Conservation (phyloP, 2,888 invertebrate species). For the Macaria notata region DNA sequence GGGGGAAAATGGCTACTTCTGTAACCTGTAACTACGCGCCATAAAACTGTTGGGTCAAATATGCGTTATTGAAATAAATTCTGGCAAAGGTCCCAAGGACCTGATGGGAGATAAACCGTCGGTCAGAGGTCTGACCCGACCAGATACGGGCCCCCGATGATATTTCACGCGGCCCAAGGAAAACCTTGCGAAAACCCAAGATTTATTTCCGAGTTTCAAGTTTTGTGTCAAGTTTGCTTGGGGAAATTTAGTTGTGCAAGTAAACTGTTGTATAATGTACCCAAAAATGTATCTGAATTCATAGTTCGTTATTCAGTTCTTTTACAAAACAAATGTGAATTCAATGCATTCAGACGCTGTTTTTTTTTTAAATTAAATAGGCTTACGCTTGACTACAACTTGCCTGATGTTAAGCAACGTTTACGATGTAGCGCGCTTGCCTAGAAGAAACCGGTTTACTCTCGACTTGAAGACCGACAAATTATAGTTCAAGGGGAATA, state of each 20-base stretch:
- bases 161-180: conserved; percentile 45
- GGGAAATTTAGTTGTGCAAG: neutral
- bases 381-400: too few species aligned
- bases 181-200: conserved; percentile 31
- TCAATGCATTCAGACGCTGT: too few species aligned
- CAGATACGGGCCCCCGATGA: conserved; percentile 41
- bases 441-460: too few species aligned
- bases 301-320: too few species aligned
- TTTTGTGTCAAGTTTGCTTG: conserved; percentile 2
- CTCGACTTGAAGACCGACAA: too few species aligned
- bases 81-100: conserved; percentile 35
- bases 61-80: conserved; percentile 47
- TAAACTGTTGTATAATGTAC: too few species aligned
- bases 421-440: too few species aligned
- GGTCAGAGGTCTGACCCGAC: conserved; percentile 45
- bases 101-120: conserved; percentile 50
- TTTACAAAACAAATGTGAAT: too few species aligned
- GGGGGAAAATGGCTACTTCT: conserved; percentile 25
- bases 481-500: too few species aligned
- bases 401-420: too few species aligned
- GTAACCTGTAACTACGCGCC: conserved; percentile 15
- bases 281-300: neutral
- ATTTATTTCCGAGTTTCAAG: conserved; percentile 30
- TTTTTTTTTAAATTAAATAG: too few species aligned
- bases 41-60: conserved; percentile 25